These are phyloP conservation scores for Sebastes nivosus DNA, from an alignment of 2,797 vertebrate genomes.

Conservation along the genomic window DNA sequence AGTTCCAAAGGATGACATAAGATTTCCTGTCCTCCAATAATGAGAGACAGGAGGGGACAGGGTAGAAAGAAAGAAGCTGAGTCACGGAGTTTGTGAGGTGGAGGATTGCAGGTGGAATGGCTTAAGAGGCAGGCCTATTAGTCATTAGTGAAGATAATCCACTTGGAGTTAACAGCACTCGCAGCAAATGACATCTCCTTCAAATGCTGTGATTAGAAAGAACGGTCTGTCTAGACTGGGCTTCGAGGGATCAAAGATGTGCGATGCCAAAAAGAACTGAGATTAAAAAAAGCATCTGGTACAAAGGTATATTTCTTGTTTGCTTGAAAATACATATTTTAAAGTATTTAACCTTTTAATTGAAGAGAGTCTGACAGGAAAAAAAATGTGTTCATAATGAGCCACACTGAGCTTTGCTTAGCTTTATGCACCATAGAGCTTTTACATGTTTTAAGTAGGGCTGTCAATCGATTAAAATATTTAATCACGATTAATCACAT, in stretches of 20 bases:
- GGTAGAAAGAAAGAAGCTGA: slow-evolving; percentile 16
- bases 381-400: neutral
- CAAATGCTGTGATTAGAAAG: slow-evolving; percentile 38
- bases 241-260: slow-evolving; percentile 20
- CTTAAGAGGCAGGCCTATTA: slow-evolving; percentile 45
- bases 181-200: slow-evolving; percentile 32
- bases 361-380: neutral
- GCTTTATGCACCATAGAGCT: neutral
- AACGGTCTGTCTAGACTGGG: slow-evolving; percentile 32
- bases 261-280: neutral
- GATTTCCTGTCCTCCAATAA: slow-evolving; percentile 33
- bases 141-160: slow-evolving; percentile 52
- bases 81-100: slow-evolving; percentile 15
- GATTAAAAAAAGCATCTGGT: neutral
- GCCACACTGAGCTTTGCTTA: neutral
- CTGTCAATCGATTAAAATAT: too few species aligned
- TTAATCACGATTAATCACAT: too few species aligned
- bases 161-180: slow-evolving; percentile 41
- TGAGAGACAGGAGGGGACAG: slow-evolving; percentile 6
- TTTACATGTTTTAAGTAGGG: neutral
- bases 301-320: slow-evolving; percentile 1
- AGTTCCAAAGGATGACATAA: slow-evolving; percentile 49
- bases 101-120: slow-evolving; percentile 37
- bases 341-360: neutral
- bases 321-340: neutral